Evolutionary conservation across 2,888 invertebrate genomes (phyloP).

Genomic region (Azorinus chamasolen): DNA sequence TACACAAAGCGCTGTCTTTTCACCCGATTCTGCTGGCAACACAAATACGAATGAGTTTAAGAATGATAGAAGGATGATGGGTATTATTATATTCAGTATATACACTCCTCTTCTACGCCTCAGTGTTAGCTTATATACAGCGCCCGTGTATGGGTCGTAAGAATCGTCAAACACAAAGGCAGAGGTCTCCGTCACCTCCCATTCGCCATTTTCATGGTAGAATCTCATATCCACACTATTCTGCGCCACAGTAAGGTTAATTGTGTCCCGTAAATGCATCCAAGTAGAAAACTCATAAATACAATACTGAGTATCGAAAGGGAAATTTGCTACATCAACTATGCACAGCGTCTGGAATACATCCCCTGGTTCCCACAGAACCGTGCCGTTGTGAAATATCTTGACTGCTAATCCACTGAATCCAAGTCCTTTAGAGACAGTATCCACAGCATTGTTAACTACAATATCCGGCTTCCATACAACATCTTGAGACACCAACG

Average conservation of each 20-base stretch:
- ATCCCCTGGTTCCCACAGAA: constrained; percentile 52
- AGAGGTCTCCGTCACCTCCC: constrained; percentile 38
- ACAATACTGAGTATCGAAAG: constrained; percentile 51
- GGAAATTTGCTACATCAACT: constrained; percentile 48
- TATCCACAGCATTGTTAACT: constrained; percentile 47
- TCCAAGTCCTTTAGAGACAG: constrained; percentile 34
- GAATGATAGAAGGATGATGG: constrained; percentile 42
- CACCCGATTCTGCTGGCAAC: constrained; percentile 41
- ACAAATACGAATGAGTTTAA: constrained; percentile 51
- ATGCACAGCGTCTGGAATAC: constrained; percentile 50
- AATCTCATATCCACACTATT: constrained; percentile 40
- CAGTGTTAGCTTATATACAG: constrained; percentile 39
- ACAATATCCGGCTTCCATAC: constrained; percentile 57
- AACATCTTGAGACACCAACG: constrained; percentile 34
- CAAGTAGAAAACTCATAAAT: constrained; percentile 48
- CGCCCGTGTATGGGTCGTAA: constrained; percentile 39
- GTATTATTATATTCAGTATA: constrained; percentile 46
- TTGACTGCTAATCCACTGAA: constrained; percentile 39
- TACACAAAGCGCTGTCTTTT: constrained; percentile 51
- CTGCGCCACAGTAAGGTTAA: constrained; percentile 38
- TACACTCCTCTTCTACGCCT: constrained; percentile 39
- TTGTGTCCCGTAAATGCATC: constrained; percentile 34
- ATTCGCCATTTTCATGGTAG: constrained; percentile 48
- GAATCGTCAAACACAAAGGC: constrained; percentile 36
- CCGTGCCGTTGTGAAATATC: constrained; percentile 33